These are phyloP conservation scores for Chironomus tepperi DNA, from an alignment of 1,140 invertebrate species.

Conservation along the genomic window DNA sequence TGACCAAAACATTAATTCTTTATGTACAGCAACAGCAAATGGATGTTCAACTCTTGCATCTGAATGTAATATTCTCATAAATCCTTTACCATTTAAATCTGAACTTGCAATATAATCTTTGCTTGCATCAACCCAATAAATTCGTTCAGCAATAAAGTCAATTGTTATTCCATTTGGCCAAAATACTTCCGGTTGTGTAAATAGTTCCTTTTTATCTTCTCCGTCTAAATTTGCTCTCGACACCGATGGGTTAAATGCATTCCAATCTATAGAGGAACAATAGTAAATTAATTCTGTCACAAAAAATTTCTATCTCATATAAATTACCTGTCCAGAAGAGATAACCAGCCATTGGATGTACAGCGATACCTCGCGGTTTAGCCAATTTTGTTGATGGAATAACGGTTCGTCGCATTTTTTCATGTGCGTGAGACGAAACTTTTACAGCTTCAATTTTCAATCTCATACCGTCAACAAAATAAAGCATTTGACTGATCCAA, in stretches of 20 bases:
- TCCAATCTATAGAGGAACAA: slow-evolving; percentile 59
- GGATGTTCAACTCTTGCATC: slow-evolving; percentile 66
- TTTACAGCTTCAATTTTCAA: slow-evolving; percentile 72
- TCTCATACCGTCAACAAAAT: slow-evolving; percentile 76
- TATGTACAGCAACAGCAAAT: slow-evolving; percentile 76
- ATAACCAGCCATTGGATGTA: slow-evolving; percentile 75
- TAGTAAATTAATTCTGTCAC: neutral
- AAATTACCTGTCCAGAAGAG: slow-evolving; percentile 69
- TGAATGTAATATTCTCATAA: slow-evolving; percentile 58
- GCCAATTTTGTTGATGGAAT: slow-evolving; percentile 59
- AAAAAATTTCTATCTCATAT: neutral
- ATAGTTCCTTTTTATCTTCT: slow-evolving; percentile 56
- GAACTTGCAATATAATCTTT: slow-evolving; percentile 78
- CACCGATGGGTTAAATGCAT: slow-evolving; percentile 62
- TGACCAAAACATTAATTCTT: slow-evolving; percentile 86
- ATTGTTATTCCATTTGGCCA: slow-evolving; percentile 86
- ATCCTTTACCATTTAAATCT: slow-evolving; percentile 70
- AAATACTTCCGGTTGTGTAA: slow-evolving; percentile 57
- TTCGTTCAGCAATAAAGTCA: slow-evolving; percentile 68
- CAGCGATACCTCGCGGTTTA: slow-evolving; percentile 78
- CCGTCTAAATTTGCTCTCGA: slow-evolving; percentile 82
- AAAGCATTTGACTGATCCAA: slow-evolving; percentile 87
- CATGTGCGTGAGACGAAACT: slow-evolving; percentile 35
- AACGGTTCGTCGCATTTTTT: slow-evolving; percentile 63
- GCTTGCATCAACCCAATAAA: slow-evolving; percentile 82